A percentile compares a stretch with the other conserved stretches of the same genome.
phyloP scores from a whole-genome alignment of 1,140 invertebrate genomes.

The Rhizoglyphus robini region DNA sequence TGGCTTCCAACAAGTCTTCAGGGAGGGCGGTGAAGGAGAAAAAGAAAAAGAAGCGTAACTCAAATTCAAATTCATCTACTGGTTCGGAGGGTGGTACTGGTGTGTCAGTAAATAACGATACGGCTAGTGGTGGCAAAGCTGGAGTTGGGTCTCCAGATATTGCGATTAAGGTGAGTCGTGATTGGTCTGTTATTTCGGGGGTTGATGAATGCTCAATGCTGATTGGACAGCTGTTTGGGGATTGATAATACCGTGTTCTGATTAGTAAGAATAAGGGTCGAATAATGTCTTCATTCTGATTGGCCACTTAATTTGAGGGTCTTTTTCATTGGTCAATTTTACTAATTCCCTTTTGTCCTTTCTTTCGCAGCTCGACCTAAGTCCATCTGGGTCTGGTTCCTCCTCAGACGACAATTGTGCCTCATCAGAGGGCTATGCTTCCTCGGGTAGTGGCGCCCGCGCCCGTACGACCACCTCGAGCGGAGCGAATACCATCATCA shows the following conservation, averaged over 20 bases:
- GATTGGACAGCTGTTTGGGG: background rate
- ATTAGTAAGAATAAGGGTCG: background rate
- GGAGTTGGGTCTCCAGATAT: background rate
- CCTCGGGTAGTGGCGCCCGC: background rate
- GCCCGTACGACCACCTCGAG: background rate
- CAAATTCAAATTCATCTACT: background rate
- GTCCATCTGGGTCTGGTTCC: background rate
- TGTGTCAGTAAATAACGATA: background rate
- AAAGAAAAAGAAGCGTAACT: background rate
- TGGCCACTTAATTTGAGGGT: too few relatives aligned
- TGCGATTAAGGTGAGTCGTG: background rate
- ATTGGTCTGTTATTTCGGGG: too few relatives aligned
- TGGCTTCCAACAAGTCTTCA: background rate
- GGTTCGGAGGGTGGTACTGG: background rate
- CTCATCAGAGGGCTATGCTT: constrained; percentile 8
- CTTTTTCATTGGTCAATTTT: too few relatives aligned
- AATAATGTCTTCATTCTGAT: background rate
- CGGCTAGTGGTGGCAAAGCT: background rate
- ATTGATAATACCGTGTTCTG: background rate
- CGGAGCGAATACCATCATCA: background rate
- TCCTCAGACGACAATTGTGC: background rate
- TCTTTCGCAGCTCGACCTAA: too few relatives aligned
- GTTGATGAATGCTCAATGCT: background rate
- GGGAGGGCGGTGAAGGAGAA: background rate
- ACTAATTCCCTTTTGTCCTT: too few relatives aligned